phyloP scores from a whole-genome alignment of 37 sponge, comb jelly and placozoan genomes.

The Hormiphora californensis region DNA sequence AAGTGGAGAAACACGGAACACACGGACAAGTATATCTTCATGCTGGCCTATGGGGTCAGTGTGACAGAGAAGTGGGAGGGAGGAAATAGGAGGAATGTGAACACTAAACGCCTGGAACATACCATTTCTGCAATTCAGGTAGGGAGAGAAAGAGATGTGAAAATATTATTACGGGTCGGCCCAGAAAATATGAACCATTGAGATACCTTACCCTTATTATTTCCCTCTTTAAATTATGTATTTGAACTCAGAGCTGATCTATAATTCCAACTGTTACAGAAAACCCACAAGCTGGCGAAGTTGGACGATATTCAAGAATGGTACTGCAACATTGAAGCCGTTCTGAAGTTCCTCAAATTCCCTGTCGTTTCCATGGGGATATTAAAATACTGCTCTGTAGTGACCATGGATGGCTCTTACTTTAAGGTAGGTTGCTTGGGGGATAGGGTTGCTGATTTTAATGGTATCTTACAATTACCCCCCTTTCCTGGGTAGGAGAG shows the following conservation, averaged over 20 bases:
- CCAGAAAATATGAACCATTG: too few species aligned
- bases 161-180: too few species aligned
- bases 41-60: constrained; percentile 81
- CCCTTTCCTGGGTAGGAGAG: too few species aligned
- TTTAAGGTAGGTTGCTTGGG: too few species aligned
- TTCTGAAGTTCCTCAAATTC: constrained; percentile 56
- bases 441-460: too few species aligned
- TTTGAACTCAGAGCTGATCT: too few species aligned
- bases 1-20: constrained; percentile 74
- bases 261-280: too few species aligned
- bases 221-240: too few species aligned
- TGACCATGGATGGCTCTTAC: constrained; percentile 6
- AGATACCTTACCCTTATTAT: too few species aligned
- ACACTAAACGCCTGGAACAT: constrained; percentile 2
- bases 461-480: too few species aligned
- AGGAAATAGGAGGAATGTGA: constrained; percentile 22
- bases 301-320: constrained; percentile 11
- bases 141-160: background rate
- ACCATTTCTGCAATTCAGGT: constrained; percentile 20
- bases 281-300: background rate
- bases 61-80: constrained; percentile 63
- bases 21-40: constrained; percentile 79
- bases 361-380: constrained; percentile 88
- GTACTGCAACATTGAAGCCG: background rate
- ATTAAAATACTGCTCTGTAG: constrained; percentile 56